Conservation (phyloP, 2,113 vertebrate genomes). For the Sapayoa aenigma region DNA sequence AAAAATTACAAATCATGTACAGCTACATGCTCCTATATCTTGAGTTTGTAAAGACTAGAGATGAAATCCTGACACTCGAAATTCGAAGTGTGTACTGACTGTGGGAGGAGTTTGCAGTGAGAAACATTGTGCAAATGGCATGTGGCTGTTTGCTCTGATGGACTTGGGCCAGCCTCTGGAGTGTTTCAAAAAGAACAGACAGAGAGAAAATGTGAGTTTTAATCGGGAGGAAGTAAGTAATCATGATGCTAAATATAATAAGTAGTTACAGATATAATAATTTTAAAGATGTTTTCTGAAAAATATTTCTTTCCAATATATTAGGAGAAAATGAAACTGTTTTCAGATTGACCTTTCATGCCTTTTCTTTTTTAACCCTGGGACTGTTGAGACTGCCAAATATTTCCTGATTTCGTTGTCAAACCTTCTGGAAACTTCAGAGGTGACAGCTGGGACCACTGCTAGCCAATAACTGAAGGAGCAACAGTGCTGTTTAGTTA, state of each 20-base stretch:
- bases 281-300: neutral
- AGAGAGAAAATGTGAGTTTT: neutral
- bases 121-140: neutral
- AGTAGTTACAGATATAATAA: rapidly evolving
- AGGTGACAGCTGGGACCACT: neutral
- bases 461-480: neutral
- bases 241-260: neutral
- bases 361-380: neutral
- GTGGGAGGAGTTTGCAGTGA: neutral
- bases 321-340: neutral
- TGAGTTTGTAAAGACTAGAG: neutral
- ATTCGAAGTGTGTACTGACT: neutral
- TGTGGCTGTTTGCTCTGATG: neutral
- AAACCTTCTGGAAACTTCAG: neutral
- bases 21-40: neutral
- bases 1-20: neutral
- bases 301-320: neutral
- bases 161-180: neutral
- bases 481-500: neutral
- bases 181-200: neutral
- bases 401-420: neutral
- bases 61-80: neutral
- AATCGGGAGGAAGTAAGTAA: neutral
- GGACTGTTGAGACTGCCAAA: neutral
- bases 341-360: neutral